Evolutionary conservation across 2,888 invertebrate species (phyloP).

Genomic region (Lomographa bimaculata): DNA sequence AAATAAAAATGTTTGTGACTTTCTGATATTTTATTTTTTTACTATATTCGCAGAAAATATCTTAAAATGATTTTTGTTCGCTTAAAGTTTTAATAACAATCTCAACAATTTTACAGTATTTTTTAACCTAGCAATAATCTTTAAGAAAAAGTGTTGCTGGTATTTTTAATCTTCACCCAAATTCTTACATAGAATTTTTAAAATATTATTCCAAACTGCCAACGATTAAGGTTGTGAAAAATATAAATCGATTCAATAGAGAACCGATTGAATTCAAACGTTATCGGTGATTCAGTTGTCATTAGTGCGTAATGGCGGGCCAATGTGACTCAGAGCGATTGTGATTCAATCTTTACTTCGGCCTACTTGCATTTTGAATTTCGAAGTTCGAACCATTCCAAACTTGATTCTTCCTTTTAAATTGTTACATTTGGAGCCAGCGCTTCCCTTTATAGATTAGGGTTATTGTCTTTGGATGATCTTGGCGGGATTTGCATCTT

Average conservation of each 20-base stretch:
- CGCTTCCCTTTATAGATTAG: conserved; percentile 18
- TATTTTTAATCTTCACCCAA: no score
- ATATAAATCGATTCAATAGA: conserved; percentile 36
- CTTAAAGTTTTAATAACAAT: no score
- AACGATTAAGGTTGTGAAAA: conserved; percentile 29
- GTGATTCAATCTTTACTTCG: conserved; percentile 34
- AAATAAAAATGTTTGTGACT: conserved; percentile 8
- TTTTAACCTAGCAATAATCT: no score
- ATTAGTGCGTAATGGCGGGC: conserved; percentile 37
- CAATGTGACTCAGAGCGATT: conserved; percentile 34
- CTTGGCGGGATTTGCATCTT: conserved; percentile 10
- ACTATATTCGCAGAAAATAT: no score
- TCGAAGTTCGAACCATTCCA: no score
- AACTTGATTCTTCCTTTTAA: conserved; percentile 16
- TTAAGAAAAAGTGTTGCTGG: no score
- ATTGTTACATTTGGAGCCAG: conserved; percentile 17
- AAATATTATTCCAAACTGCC: no score
- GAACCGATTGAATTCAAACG: conserved; percentile 35
- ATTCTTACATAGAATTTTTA: no score
- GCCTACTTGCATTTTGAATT: conserved; percentile 28
- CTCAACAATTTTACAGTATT: no score
- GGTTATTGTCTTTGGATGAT: conserved; percentile 19
- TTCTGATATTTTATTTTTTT: conserved; percentile 7
- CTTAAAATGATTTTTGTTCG: no score
- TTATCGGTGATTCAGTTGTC: conserved; percentile 40